These are phyloP conservation scores for Tipula confusa DNA, from an alignment of 2,888 invertebrate species.

Conservation along the genomic window DNA sequence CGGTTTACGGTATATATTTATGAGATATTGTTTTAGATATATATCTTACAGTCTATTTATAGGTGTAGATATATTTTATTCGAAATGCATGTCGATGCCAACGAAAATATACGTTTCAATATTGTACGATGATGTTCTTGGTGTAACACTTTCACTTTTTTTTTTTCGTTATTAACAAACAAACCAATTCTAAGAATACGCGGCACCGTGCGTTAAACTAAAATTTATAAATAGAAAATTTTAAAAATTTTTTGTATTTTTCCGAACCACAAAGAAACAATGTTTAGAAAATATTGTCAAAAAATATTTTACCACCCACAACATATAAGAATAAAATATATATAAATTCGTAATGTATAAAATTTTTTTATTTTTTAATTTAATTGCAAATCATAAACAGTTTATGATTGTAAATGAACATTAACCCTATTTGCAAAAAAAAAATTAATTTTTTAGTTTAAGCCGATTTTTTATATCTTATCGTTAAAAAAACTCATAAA, in stretches of 20 bases:
- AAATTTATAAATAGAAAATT: too few relatives aligned
- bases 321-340: neutral
- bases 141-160: neutral
- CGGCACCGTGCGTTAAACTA: neutral
- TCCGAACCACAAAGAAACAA: neutral
- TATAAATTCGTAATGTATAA: neutral
- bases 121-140: neutral
- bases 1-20: neutral
- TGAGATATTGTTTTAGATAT: too few relatives aligned
- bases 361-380: neutral
- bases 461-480: slow-evolving; percentile 14
- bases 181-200: neutral
- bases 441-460: slow-evolving; percentile 16
- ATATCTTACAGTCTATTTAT: neutral
- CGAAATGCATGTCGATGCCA: neutral
- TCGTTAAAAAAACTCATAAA: slow-evolving; percentile 25
- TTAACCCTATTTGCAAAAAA: slow-evolving; percentile 9
- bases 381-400: slow-evolving; percentile 6
- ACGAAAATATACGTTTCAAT: neutral
- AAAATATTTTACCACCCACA: neutral
- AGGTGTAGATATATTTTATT: neutral
- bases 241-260: too few relatives aligned
- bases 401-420: slow-evolving; percentile 25
- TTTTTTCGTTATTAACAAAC: neutral
- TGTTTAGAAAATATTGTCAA: slow-evolving; percentile 20